Percentiles rank a stretch among this genome's conserved stretches.
These are phyloP conservation scores for Lepidurus packardi DNA, from an alignment of 1,140 invertebrate species.

Conservation along the genomic window DNA sequence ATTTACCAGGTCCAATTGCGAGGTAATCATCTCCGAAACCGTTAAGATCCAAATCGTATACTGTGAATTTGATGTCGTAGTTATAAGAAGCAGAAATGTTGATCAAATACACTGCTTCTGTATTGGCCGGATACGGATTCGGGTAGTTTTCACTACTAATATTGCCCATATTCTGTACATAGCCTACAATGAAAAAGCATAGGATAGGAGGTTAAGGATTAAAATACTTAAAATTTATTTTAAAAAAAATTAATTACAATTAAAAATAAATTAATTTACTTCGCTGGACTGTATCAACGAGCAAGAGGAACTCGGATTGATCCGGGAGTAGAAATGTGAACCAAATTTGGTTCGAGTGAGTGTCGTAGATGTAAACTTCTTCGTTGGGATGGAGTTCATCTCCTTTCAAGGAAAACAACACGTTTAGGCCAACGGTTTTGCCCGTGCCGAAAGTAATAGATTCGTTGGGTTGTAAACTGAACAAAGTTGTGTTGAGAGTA, in stretches of 20 bases:
- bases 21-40: neutral
- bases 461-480: neutral
- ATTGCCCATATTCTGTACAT: neutral
- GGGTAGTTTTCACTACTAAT: conserved; percentile 14
- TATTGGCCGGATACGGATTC: neutral
- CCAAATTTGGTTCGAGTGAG: neutral
- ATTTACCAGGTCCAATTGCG: neutral
- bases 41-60: neutral
- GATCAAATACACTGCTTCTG: neutral
- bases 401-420: neutral
- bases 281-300: neutral
- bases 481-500: neutral
- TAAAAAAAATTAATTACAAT: no score
- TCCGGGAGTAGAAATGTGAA: neutral
- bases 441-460: neutral
- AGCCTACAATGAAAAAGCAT: neutral
- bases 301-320: neutral
- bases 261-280: neutral
- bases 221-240: neutral
- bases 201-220: neutral
- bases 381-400: neutral
- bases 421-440: neutral
- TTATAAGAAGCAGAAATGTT: neutral
- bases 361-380: neutral
- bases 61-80: neutral